Evolutionary conservation across 1,140 invertebrate genomes (phyloP).

Genomic region (Zaprionus capensis): DNA sequence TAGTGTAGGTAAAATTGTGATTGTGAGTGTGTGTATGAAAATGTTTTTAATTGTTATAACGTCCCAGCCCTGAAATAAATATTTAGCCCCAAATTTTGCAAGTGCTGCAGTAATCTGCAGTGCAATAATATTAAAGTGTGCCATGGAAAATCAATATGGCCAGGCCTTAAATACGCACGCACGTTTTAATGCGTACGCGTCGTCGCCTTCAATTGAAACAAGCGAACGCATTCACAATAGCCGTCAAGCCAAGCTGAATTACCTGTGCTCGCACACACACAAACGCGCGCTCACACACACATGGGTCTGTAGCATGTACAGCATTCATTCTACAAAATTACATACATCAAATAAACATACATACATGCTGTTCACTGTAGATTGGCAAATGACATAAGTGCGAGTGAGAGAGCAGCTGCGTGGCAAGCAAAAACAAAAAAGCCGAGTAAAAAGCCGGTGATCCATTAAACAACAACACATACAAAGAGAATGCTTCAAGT

Average conservation of each 20-base stretch:
- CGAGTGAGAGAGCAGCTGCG: constrained; percentile 55
- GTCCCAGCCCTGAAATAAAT: constrained; percentile 55
- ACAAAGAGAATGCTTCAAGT: constrained; percentile 26
- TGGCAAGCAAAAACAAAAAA: constrained; percentile 69
- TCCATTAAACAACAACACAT: constrained; percentile 68
- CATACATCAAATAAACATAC: constrained; percentile 26
- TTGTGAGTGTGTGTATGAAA: constrained; percentile 32
- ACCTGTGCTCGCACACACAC: constrained; percentile 47
- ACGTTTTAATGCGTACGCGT: constrained; percentile 56
- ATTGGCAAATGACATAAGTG: constrained; percentile 42
- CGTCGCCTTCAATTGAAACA: constrained; percentile 57
- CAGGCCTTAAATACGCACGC: constrained; percentile 54
- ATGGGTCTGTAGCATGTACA: constrained; percentile 46
- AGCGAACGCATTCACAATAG: constrained; percentile 53
- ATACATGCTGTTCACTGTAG: constrained; percentile 25
- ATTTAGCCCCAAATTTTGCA: constrained; percentile 42
- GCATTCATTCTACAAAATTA: constrained; percentile 46
- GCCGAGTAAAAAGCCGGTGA: constrained; percentile 80
- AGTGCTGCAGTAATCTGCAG: constrained; percentile 27
- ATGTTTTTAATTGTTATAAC: constrained; percentile 55
- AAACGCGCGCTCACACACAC: constrained; percentile 20
- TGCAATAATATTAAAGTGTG: constrained; percentile 51
- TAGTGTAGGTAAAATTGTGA: constrained; percentile 21
- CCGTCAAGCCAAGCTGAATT: constrained; percentile 56
- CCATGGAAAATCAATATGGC: constrained; percentile 61